These are phyloP conservation scores for Micrasema minimum DNA, from an alignment of 1,140 invertebrate species.

Conservation along the genomic window DNA sequence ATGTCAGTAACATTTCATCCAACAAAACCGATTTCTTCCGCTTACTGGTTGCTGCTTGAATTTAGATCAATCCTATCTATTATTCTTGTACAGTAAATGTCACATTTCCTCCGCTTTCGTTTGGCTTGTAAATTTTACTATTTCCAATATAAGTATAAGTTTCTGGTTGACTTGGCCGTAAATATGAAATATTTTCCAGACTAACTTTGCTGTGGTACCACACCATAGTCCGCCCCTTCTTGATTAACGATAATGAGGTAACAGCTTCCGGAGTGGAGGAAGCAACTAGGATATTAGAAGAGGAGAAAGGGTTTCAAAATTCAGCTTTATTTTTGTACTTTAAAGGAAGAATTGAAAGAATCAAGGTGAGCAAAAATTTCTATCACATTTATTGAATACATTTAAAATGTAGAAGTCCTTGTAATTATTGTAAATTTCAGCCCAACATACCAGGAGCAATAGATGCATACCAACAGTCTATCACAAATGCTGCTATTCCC, in stretches of 20 bases:
- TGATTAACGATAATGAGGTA: slow-evolving; percentile 74
- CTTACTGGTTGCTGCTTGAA: no score
- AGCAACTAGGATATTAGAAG: slow-evolving; percentile 70
- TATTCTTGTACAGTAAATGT: no score
- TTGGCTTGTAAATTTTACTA: no score
- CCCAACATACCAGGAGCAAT: slow-evolving; percentile 72
- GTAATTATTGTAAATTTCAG: slow-evolving; percentile 62
- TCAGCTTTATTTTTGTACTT: slow-evolving; percentile 80
- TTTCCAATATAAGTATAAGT: no score
- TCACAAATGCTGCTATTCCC: slow-evolving; percentile 71
- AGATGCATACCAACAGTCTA: slow-evolving; percentile 70
- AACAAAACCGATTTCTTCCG: no score
- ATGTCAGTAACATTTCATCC: no score
- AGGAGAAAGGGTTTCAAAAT: slow-evolving; percentile 70
- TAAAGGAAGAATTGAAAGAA: slow-evolving; percentile 71
- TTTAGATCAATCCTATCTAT: no score
- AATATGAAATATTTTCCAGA: no score
- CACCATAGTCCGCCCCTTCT: slow-evolving; percentile 78
- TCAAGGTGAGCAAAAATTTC: slow-evolving; percentile 66
- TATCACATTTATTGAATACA: slow-evolving; percentile 30
- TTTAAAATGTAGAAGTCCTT: no score
- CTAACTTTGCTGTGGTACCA: slow-evolving; percentile 80
- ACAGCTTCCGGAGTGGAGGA: slow-evolving; percentile 70
- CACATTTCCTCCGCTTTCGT: no score
- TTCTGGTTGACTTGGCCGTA: no score